These are phyloP conservation scores for Brachionus angularis DNA, from an alignment of 1,140 invertebrate genomes.

Conservation along the genomic window DNA sequence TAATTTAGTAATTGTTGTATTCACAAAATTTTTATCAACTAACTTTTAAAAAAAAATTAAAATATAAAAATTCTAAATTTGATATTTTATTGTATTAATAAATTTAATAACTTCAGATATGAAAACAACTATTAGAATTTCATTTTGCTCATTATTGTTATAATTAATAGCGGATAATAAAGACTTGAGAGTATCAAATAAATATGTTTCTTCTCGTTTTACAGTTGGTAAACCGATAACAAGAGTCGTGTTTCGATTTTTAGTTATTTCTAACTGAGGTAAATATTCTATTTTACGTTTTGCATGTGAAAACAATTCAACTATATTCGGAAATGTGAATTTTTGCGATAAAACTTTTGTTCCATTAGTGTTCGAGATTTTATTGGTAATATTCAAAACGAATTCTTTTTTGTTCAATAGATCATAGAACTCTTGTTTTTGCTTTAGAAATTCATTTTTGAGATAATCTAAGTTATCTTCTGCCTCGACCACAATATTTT, in stretches of 20 bases:
- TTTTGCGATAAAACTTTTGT: no score
- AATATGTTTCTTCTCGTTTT: constrained; percentile 77
- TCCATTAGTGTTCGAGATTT: no score
- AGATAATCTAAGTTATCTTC: no score
- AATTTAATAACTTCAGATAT: constrained; percentile 51
- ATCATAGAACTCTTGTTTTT: no score
- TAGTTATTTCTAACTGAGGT: neutral
- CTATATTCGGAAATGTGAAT: neutral
- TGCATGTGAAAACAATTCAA: neutral
- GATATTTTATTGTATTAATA: neutral
- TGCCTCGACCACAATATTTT: no score
- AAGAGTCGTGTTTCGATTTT: constrained; percentile 60
- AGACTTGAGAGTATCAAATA: constrained; percentile 79
- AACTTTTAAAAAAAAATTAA: constrained; percentile 51
- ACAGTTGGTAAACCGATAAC: constrained; percentile 84
- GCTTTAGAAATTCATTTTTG: no score
- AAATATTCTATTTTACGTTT: neutral
- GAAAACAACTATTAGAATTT: constrained; percentile 84
- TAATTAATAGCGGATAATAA: constrained; percentile 73
- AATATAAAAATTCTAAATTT: neutral
- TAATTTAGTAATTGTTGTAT: constrained; percentile 62
- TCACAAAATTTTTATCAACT: constrained; percentile 54
- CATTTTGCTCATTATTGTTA: constrained; percentile 71
- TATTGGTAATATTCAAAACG: no score
- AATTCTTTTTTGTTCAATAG: no score